Percentiles rank a stretch among this genome's conserved stretches.
phyloP scores from a whole-genome alignment of 1,140 invertebrate species.

The Euura saliciscinereae region DNA sequence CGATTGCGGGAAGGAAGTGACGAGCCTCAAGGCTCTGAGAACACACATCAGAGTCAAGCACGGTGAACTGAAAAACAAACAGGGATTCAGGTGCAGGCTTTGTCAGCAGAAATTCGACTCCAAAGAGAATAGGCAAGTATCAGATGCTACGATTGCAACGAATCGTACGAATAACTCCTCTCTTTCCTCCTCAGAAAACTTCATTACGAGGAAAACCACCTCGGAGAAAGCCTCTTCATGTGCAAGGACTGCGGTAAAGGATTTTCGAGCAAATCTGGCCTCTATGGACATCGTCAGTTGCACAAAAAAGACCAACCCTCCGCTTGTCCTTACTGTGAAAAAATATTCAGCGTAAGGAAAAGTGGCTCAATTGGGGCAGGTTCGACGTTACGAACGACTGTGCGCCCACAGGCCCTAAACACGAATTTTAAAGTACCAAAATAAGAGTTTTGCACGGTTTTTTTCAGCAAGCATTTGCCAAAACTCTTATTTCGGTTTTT shows the following conservation, averaged over 20 bases:
- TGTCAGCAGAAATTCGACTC: constrained; percentile 33
- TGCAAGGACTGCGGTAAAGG: constrained; percentile 37
- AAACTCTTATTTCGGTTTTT: too few relatives aligned
- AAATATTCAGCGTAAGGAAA: constrained; percentile 31
- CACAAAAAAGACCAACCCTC: constrained; percentile 28
- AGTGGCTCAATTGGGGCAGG: neutral
- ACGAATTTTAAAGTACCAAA: too few relatives aligned
- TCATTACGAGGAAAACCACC: constrained; percentile 33
- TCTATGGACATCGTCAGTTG: constrained; percentile 38
- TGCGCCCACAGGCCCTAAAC: too few relatives aligned
- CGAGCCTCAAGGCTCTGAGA: constrained; percentile 27
- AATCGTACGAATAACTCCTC: neutral
- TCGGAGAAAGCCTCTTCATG: constrained; percentile 31
- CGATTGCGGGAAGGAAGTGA: constrained; percentile 31
- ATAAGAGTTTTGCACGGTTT: too few relatives aligned
- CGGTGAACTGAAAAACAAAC: constrained; percentile 20
- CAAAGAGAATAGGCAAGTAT: constrained; percentile 32
- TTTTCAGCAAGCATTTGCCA: too few relatives aligned
- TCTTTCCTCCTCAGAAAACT: constrained; percentile 28
- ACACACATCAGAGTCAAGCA: constrained; percentile 36
- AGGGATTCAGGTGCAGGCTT: constrained; percentile 35
- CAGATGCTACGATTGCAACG: neutral
- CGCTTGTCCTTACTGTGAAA: constrained; percentile 33
- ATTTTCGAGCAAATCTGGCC: constrained; percentile 38
- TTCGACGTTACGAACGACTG: neutral